Evolutionary conservation across 1,140 invertebrate species (phyloP).

Genomic region (Drusus annulatus): DNA sequence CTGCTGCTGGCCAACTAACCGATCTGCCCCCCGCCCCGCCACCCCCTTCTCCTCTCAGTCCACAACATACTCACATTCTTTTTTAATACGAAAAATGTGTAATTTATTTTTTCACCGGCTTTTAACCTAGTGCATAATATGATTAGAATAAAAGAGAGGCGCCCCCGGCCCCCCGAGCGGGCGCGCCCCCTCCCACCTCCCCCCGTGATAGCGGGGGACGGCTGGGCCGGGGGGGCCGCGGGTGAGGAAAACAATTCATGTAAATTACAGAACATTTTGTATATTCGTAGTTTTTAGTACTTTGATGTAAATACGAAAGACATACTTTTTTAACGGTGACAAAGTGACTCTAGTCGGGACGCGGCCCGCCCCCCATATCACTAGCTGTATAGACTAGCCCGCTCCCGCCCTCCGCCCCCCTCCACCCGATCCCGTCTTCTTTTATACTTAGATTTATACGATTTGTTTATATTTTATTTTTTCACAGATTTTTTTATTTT

Average conservation of each 20-base stretch:
- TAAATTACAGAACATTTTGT: conserved; percentile 49
- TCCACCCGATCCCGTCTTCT: conserved; percentile 42
- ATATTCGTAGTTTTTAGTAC: conserved; percentile 49
- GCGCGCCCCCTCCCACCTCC: conserved; percentile 12
- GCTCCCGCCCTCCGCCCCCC: conserved; percentile 20
- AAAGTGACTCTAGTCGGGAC: conserved; percentile 57
- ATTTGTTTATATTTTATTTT: conserved; percentile 60
- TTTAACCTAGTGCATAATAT: conserved; percentile 52
- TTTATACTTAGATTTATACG: conserved; percentile 55
- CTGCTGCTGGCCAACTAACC: conserved; percentile 58
- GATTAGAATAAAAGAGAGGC: neutral
- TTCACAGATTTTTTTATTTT: conserved; percentile 60
- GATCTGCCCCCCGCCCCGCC: neutral
- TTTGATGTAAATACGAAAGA: conserved; percentile 55
- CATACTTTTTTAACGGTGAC: conserved; percentile 49
- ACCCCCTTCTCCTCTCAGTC: neutral
- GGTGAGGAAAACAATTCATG: conserved; percentile 16
- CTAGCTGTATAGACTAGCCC: neutral
- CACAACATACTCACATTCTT: conserved; percentile 39
- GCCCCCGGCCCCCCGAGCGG: neutral
- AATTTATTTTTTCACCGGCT: conserved; percentile 60
- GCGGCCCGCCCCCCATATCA: conserved; percentile 10
- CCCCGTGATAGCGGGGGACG: conserved; percentile 30
- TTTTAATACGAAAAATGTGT: conserved; percentile 46
- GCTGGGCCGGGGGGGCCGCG: neutral